Evolutionary conservation across 1,140 invertebrate species (phyloP).

Genomic region (Pinna nobilis): DNA sequence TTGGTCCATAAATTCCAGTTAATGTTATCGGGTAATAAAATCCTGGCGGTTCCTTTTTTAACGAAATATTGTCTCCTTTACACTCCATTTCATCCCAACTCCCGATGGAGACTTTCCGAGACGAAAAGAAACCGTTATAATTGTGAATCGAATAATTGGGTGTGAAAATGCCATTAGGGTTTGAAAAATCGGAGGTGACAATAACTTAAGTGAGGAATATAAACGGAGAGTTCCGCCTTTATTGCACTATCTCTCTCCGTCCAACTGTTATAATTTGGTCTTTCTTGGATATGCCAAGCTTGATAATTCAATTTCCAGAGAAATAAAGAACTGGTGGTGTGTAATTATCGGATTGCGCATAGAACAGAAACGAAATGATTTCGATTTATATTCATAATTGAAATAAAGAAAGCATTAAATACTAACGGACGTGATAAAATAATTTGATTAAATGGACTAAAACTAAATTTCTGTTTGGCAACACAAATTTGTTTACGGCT

Average conservation of each 20-base stretch:
- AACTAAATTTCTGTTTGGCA: too few relatives aligned
- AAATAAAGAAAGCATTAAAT: constrained; percentile 2
- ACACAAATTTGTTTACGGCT: too few relatives aligned
- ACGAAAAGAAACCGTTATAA: too few relatives aligned
- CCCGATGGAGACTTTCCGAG: too few relatives aligned
- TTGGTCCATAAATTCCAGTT: too few relatives aligned
- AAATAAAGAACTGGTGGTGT: background rate
- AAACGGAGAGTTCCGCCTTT: background rate
- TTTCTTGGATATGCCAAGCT: background rate
- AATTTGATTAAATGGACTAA: too few relatives aligned
- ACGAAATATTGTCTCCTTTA: too few relatives aligned
- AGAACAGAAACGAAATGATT: background rate
- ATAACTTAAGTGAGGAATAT: background rate
- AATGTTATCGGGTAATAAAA: too few relatives aligned
- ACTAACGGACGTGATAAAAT: background rate
- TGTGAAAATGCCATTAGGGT: background rate
- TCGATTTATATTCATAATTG: background rate
- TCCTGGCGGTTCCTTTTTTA: too few relatives aligned
- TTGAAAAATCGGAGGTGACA: background rate
- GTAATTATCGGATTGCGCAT: background rate
- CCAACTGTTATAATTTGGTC: constrained; percentile 1
- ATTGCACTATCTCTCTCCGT: background rate
- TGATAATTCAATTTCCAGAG: background rate
- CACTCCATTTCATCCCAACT: too few relatives aligned
- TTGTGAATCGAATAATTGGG: background rate